phyloP scores from a whole-genome alignment of 2,888 invertebrate genomes.

The Aplocera efformata region DNA sequence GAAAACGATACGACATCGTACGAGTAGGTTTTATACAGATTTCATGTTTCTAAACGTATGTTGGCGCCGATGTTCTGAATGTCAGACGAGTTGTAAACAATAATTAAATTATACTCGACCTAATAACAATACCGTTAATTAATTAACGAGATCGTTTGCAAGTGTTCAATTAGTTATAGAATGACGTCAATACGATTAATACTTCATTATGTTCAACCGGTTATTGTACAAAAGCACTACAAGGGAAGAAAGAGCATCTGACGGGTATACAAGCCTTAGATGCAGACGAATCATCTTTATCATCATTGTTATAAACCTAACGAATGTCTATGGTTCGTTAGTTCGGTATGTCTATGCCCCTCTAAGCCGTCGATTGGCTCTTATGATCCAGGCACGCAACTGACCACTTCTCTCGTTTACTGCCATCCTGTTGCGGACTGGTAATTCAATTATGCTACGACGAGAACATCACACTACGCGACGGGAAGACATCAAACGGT shows the following conservation, averaged over 20 bases:
- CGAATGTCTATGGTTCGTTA: conserved; percentile 4
- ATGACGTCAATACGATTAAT: conserved; percentile 21
- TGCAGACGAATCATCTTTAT: background rate
- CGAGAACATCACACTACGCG: background rate
- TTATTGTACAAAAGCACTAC: background rate
- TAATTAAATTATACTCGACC: conserved; percentile 7
- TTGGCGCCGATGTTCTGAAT: conserved; percentile 1
- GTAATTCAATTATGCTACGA: conserved; percentile 13
- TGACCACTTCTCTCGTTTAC: conserved; percentile 50
- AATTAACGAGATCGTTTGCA: conserved; percentile 19
- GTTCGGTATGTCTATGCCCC: background rate
- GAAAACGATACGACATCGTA: background rate
- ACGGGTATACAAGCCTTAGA: background rate
- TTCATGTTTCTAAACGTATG: background rate
- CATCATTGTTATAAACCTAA: conserved; percentile 2
- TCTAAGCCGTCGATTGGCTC: conserved; percentile 35
- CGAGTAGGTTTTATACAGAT: background rate
- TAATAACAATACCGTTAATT: conserved; percentile 16
- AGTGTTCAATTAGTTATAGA: conserved; percentile 13
- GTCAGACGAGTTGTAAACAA: conserved; percentile 7
- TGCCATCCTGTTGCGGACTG: conserved; percentile 40
- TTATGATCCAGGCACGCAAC: conserved; percentile 31
- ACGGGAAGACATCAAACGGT: conserved; percentile 7
- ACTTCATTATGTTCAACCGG: conserved; percentile 6
- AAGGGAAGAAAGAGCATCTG: background rate